Evolutionary conservation across 2,797 vertebrate genomes (phyloP).

Genomic region (Hydrophis major): DNA sequence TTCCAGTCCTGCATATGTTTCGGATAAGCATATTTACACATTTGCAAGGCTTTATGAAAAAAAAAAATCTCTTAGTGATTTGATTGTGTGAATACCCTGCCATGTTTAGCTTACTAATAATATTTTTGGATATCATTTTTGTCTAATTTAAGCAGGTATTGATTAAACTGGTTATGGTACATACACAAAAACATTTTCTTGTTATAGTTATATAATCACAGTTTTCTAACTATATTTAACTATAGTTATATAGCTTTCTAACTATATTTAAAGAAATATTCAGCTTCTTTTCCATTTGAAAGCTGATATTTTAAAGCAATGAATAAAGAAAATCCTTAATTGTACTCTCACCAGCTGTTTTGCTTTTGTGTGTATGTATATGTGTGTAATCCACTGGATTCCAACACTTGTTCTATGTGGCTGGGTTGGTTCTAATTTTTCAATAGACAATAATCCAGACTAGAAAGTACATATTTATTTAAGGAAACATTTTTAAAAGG

Average conservation of each 20-base stretch:
- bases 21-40: background rate
- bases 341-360: background rate
- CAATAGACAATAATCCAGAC: background rate
- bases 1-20: background rate
- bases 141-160: background rate
- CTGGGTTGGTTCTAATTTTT: background rate
- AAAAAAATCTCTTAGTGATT: background rate
- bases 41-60: background rate
- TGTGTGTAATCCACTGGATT: background rate
- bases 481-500: background rate
- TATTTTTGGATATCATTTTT: background rate
- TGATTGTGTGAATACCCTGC: background rate
- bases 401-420: background rate
- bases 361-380: background rate
- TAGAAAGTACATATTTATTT: background rate
- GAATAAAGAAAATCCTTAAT: background rate
- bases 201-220: too few species aligned
- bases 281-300: background rate
- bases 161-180: background rate
- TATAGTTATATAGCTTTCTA: background rate
- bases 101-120: background rate
- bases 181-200: background rate
- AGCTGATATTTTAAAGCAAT: background rate
- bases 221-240: background rate
- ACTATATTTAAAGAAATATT: background rate